These are phyloP conservation scores for Nomada goodeniana DNA, from an alignment of 2,888 invertebrate species.

Conservation along the genomic window DNA sequence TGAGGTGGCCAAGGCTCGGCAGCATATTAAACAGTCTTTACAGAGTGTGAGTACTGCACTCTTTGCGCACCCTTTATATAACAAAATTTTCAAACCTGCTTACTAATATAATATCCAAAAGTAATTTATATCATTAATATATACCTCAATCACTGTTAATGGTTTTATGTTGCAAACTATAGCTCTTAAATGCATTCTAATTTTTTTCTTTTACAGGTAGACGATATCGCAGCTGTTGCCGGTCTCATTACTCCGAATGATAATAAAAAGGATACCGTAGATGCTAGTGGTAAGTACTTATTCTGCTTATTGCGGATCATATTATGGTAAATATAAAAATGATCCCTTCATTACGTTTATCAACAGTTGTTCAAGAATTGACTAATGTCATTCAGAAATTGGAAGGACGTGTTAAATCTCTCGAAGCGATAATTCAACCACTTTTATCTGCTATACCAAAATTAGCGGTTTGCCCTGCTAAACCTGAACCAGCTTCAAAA, in stretches of 20 bases:
- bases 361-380: constrained; percentile 79
- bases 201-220: constrained; percentile 86
- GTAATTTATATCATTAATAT: constrained; percentile 36
- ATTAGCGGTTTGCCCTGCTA: constrained; percentile 80
- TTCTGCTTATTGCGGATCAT: not conserved
- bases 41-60: constrained; percentile 85
- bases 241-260: constrained; percentile 86
- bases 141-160: not conserved
- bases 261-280: constrained; percentile 86
- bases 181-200: not conserved
- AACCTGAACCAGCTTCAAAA: constrained; percentile 71
- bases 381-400: constrained; percentile 78
- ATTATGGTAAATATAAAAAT: not conserved
- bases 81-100: constrained; percentile 54
- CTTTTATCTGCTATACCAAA: constrained; percentile 53
- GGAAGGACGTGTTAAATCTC: constrained; percentile 79
- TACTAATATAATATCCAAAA: constrained; percentile 59
- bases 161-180: constrained; percentile 5
- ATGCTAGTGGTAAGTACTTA: constrained; percentile 71
- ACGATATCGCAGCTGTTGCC: constrained; percentile 87
- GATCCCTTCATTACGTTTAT: constrained; percentile 75
- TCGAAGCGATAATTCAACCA: constrained; percentile 74
- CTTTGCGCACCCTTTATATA: constrained; percentile 68
- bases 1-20: constrained; percentile 94
- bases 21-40: constrained; percentile 89